Base-by-base conservation (phyloP, 2,113 vertebrate genomes). In the Alosa alosa region DNA sequence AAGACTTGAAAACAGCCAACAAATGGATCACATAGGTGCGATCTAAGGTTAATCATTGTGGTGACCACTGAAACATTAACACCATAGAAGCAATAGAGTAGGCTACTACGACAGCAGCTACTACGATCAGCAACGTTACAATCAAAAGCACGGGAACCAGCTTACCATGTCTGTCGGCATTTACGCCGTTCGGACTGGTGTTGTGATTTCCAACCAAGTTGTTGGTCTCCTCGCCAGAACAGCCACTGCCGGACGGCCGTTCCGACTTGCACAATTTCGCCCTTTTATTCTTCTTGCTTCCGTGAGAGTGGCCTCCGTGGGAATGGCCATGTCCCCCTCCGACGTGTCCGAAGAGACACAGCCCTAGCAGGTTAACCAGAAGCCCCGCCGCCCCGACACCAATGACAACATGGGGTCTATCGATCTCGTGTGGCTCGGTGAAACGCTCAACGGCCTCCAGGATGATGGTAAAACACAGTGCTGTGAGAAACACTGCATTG, bases 401-500 rank as follows among this genome's bases (percentile, higher is more conserved):
- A 88, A 96, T 95, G 15, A 98, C 96, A 88, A 97, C 91, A 25
- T 92, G 49, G 8, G 98, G 97, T 84, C 93, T 94, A 84, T 98
- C 96, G 95, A 99, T 99, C 95, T 96, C 97, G 0, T 97, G 95
- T 17, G 97, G 96, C 92, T 98, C 96, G 0, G 97, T 97, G 94
- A 99, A 99, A 85, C 97, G 97, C 95, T 98, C 97, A 84, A 98
- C 87, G 88, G 97, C 98, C 94, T 99, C 97, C 92, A 99, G 95
- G 46, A 99, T 93, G 93, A 99, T 98, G 93, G 97, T 98, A 95
- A 99, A 99, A 94, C 98, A 99, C 72, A 99, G 96, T 82, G 97
- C 97, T 83, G 97, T 99, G 88, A 99, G 97, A 94, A 99, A 99
- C 88, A 99, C 97, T 72, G 98, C 98, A 92, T 99, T 99, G 87